Conservation (phyloP, 1,140 invertebrate genomes). For the Archivesica marissinica region DNA sequence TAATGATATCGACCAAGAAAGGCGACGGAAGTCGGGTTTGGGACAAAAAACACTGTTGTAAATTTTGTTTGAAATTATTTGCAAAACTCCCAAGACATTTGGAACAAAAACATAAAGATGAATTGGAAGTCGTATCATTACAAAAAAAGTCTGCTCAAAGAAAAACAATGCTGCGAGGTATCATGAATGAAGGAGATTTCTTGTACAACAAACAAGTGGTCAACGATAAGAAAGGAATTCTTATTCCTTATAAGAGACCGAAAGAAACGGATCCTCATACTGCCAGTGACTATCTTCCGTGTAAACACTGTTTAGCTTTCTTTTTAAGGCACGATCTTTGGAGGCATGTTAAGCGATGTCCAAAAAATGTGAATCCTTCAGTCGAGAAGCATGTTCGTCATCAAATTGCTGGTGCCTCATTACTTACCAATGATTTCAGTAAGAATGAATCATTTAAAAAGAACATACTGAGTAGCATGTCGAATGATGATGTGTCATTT, state of each 20-base stretch:
- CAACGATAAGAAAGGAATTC: not conserved
- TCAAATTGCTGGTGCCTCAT: not conserved
- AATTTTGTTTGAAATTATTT: no score
- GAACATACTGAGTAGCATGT: not conserved
- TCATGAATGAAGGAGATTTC: not conserved
- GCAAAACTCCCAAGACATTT: no score
- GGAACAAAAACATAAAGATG: no score
- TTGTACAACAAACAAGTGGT: not conserved
- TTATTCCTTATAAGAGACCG: slow-evolving; percentile 8
- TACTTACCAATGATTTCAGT: not conserved
- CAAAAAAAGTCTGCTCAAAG: not conserved
- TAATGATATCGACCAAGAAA: no score
- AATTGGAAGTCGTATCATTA: no score
- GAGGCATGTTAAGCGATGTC: slow-evolving; percentile 25
- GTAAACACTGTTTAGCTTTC: slow-evolving; percentile 34
- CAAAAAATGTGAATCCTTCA: not conserved
- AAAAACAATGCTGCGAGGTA: not conserved
- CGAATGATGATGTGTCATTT: not conserved
- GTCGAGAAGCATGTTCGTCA: not conserved
- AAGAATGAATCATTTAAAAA: not conserved
- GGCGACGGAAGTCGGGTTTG: no score
- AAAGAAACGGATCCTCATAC: not conserved
- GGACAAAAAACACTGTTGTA: no score
- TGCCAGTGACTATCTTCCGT: slow-evolving; percentile 27
- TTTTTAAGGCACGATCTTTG: slow-evolving; percentile 32